Conservation (phyloP, 2,113 vertebrate species). For the Epinephelus fuscoguttatus region DNA sequence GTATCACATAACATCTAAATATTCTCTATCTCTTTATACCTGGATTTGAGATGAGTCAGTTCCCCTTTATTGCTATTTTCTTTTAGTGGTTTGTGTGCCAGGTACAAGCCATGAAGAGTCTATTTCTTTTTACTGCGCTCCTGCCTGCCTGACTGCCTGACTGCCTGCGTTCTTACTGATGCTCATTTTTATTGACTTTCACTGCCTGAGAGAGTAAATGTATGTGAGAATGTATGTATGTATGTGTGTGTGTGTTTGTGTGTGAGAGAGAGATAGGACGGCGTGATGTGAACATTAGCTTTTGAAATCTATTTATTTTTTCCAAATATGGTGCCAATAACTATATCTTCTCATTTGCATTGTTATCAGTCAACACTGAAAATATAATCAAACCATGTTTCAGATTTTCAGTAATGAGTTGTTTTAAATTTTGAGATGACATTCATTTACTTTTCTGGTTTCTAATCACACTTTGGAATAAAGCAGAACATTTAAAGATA, state of each 20-base stretch:
- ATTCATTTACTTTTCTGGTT: constrained; percentile 37
- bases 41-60: constrained; percentile 4
- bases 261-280: background rate
- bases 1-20: background rate
- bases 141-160: background rate
- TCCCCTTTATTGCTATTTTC: background rate
- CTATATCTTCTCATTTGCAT: constrained; percentile 20
- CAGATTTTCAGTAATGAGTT: constrained; percentile 35
- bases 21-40: background rate
- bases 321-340: constrained; percentile 54
- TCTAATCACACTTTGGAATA: constrained; percentile 71
- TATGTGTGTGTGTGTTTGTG: background rate
- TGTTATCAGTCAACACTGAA: background rate
- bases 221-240: background rate
- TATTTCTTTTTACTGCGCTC: constrained; percentile 4
- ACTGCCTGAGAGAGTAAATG: constrained; percentile 11
- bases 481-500: constrained; percentile 52
- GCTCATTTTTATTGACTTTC: constrained; percentile 18
- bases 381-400: constrained; percentile 19
- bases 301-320: constrained; percentile 70
- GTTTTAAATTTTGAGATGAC: constrained; percentile 67
- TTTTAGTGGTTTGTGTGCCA: constrained; percentile 39
- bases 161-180: background rate
- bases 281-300: constrained; percentile 18
- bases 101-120: background rate